Base-by-base conservation (phyloP, 2,888 invertebrate species). In the Branchipolynoe longqiensis region DNA sequence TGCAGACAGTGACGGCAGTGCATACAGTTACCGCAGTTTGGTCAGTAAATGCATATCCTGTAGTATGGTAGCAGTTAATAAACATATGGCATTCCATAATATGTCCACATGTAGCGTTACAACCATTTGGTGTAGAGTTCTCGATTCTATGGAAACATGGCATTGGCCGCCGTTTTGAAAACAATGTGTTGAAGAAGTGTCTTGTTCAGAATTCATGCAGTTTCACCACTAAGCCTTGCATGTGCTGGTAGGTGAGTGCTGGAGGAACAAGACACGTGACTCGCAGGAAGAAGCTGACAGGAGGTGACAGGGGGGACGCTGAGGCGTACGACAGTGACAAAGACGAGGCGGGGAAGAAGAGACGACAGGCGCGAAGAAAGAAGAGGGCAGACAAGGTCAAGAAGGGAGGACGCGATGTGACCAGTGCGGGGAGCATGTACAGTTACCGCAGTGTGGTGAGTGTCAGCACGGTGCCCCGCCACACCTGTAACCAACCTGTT, bases 21-120 rank as follows among this genome's bases (percentile, higher is more conserved):
- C 93, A 58, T 93, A 89, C 87, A 93, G 93, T 84, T 93, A 93
- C 87, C 90, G 89, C 85, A 93, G 92, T 87, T 87, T 89, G 28
- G 89, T 91, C 12, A 92, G 92, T 84, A 92, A 89, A 36, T 18
- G 14, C 3, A n/a, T 62, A n/a, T n/a, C n/a, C n/a, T n/a, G n/a
- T n/a, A n/a, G n/a, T n/a, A n/a, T n/a, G n/a, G n/a, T n/a, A n/a
- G n/a, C n/a, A n/a, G n/a, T n/a, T n/a, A n/a, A n/a, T n/a, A n/a
- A n/a, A n/a, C n/a, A n/a, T n/a, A n/a, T n/a, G 56, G 56, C 25
- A 56, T 56, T 56, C 18, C 56, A 2, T 56, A 56, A n/a, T 48
- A 48, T n/a, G n/a, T n/a, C n/a, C n/a, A n/a, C n/a, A n/a, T n/a
- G n/a, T n/a, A n/a, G n/a, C n/a, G n/a, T n/a, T n/a, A n/a, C n/a